Percentiles rank a stretch among this genome's conserved stretches.
Evolutionary conservation across 1,140 invertebrate genomes (phyloP).

Genomic region (Tetramorium parvispinum): DNA sequence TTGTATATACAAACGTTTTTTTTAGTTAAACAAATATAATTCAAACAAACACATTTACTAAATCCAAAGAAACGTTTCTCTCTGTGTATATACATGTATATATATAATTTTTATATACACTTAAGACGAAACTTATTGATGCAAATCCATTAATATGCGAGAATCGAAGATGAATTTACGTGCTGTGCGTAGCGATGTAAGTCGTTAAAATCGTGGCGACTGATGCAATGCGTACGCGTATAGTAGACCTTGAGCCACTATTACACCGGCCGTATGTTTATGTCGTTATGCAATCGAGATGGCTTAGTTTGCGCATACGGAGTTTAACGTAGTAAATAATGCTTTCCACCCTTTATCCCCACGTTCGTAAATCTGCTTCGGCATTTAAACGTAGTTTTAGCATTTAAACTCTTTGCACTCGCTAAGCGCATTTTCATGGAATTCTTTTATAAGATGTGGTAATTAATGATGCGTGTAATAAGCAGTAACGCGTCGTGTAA

Average conservation of each 20-base stretch:
- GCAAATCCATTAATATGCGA: constrained; percentile 37
- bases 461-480: constrained; percentile 17
- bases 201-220: constrained; percentile 42
- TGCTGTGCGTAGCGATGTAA: constrained; percentile 29
- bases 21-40: too few species aligned
- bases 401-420: constrained; percentile 12
- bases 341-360: constrained; percentile 46
- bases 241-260: constrained; percentile 79
- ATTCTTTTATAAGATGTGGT: constrained; percentile 17
- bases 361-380: constrained; percentile 50
- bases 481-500: neutral
- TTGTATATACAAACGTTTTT: too few species aligned
- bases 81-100: too few species aligned
- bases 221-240: constrained; percentile 61
- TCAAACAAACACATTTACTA: too few species aligned
- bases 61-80: too few species aligned
- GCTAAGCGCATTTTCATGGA: neutral
- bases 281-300: constrained; percentile 76
- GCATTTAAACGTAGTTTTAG: constrained; percentile 21
- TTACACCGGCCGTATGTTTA: constrained; percentile 74
- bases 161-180: constrained; percentile 24
- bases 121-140: neutral
- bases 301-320: constrained; percentile 69
- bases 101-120: neutral
- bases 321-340: constrained; percentile 74